These are phyloP conservation scores for Albula goreensis DNA, from an alignment of 2,113 vertebrate species.

Conservation along the genomic window DNA sequence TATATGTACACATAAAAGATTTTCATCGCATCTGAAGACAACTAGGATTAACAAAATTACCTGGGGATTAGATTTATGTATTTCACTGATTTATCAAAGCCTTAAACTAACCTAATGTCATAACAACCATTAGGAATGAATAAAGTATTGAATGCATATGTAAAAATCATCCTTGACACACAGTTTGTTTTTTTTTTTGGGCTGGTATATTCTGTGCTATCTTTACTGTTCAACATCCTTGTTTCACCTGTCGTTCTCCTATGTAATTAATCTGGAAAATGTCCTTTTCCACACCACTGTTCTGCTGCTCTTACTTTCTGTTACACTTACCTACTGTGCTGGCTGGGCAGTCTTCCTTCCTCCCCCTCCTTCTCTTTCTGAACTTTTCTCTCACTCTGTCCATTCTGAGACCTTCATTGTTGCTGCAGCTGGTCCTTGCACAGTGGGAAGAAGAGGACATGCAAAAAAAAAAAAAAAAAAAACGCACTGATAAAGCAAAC, in stretches of 20 bases:
- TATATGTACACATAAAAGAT: no score
- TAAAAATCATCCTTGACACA: neutral
- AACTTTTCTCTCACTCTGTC: neutral
- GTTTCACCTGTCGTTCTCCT: neutral
- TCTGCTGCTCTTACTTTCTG: neutral
- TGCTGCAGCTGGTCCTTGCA: neutral
- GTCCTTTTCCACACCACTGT: neutral
- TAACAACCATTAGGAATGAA: no score
- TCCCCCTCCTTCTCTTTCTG: neutral
- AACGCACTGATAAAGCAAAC: neutral
- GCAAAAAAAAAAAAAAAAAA: neutral
- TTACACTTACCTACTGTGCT: neutral
- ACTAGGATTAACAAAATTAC: no score
- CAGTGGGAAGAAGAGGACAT: neutral
- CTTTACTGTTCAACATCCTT: no score
- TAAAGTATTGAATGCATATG: neutral
- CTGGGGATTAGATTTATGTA: neutral
- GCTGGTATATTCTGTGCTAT: neutral
- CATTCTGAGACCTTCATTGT: neutral
- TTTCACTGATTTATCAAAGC: neutral
- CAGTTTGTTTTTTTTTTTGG: neutral
- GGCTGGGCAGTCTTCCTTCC: neutral
- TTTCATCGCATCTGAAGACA: no score
- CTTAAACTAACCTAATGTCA: neutral
- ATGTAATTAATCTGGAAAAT: neutral